These are phyloP conservation scores for Harlomillsia oculata DNA, from an alignment of 1,140 invertebrate genomes.

Conservation along the genomic window DNA sequence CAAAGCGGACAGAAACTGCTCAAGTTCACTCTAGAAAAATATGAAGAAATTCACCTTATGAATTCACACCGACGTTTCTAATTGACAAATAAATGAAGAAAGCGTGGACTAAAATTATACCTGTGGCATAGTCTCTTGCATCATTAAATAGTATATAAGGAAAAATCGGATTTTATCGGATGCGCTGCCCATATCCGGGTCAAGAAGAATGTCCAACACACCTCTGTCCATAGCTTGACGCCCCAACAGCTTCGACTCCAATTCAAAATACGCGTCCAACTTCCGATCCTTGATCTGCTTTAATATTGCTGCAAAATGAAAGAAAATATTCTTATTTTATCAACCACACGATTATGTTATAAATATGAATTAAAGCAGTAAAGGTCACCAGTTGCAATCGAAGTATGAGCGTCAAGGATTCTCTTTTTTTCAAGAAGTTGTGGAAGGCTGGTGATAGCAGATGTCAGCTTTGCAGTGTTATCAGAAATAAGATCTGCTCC, in stretches of 20 bases:
- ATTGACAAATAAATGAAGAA: constrained; percentile 7
- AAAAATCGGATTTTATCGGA: constrained; percentile 93
- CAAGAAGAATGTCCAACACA: constrained; percentile 69
- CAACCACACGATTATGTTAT: constrained; percentile 15
- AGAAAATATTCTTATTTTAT: background rate
- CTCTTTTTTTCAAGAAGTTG: constrained; percentile 94
- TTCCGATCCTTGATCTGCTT: constrained; percentile 84
- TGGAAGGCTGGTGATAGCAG: constrained; percentile 87
- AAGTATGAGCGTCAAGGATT: constrained; percentile 97
- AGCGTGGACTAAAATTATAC: too few relatives aligned
- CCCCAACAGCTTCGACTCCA: constrained; percentile 95
- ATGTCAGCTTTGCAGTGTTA: constrained; percentile 87
- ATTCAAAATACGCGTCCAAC: constrained; percentile 91
- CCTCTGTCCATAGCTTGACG: constrained; percentile 59
- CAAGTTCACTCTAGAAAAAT: constrained; percentile 54
- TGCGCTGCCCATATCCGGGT: constrained; percentile 70
- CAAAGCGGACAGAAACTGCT: constrained; percentile 69
- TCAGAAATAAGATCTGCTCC: constrained; percentile 69
- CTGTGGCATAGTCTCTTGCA: constrained; percentile 66
- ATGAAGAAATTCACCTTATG: too few relatives aligned
- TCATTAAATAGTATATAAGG: constrained; percentile 83
- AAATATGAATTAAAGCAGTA: too few relatives aligned
- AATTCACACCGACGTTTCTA: too few relatives aligned
- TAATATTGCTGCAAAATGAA: constrained; percentile 54
- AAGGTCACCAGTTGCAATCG: constrained; percentile 78